A percentile compares a stretch with the other conserved stretches of the same genome.
These are phyloP conservation scores for Carterocephalus palaemon DNA, from an alignment of 2,888 invertebrate species.

Conservation along the genomic window DNA sequence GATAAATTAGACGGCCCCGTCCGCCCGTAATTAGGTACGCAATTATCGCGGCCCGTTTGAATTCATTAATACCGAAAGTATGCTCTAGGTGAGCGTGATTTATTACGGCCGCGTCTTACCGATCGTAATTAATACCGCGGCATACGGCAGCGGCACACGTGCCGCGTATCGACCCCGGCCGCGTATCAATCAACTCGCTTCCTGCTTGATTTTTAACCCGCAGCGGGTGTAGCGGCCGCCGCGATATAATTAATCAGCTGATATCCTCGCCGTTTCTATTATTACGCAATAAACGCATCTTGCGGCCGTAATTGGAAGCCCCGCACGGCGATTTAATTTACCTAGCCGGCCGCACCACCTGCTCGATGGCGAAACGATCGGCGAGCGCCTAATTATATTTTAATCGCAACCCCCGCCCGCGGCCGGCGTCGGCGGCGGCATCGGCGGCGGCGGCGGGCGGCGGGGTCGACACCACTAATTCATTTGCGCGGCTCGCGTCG, in stretches of 20 bases:
- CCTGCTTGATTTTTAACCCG: slow-evolving; percentile 50
- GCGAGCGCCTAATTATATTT: slow-evolving; percentile 77
- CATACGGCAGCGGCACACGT: slow-evolving; percentile 62
- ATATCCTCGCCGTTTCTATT: slow-evolving; percentile 60
- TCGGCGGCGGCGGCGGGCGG: slow-evolving; percentile 35
- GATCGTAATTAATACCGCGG: slow-evolving; percentile 68
- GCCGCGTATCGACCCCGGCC: slow-evolving; percentile 39
- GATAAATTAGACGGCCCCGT: slow-evolving; percentile 71
- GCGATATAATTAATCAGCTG: slow-evolving; percentile 62
- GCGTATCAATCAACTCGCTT: slow-evolving; percentile 46
- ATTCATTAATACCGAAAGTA: slow-evolving; percentile 72
- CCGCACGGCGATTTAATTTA: slow-evolving; percentile 74
- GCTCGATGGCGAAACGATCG: slow-evolving; percentile 77
- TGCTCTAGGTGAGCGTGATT: slow-evolving; percentile 64
- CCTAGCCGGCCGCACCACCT: slow-evolving; percentile 69
- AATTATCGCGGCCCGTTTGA: slow-evolving; percentile 75
- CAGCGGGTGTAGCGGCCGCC: slow-evolving; percentile 30
- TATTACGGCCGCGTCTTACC: slow-evolving; percentile 62
- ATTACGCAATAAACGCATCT: slow-evolving; percentile 70
- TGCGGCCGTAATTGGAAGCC: slow-evolving; percentile 69
- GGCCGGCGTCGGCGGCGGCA: slow-evolving; percentile 32
- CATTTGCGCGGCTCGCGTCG: slow-evolving; percentile 67
- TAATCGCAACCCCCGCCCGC: slow-evolving; percentile 64
- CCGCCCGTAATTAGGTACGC: slow-evolving; percentile 74
- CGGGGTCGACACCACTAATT: slow-evolving; percentile 64